Percentiles rank a stretch among this genome's conserved stretches.
Evolutionary conservation across 2,113 vertebrate species (phyloP).

Genomic region (Chelonoidis abingdonii): DNA sequence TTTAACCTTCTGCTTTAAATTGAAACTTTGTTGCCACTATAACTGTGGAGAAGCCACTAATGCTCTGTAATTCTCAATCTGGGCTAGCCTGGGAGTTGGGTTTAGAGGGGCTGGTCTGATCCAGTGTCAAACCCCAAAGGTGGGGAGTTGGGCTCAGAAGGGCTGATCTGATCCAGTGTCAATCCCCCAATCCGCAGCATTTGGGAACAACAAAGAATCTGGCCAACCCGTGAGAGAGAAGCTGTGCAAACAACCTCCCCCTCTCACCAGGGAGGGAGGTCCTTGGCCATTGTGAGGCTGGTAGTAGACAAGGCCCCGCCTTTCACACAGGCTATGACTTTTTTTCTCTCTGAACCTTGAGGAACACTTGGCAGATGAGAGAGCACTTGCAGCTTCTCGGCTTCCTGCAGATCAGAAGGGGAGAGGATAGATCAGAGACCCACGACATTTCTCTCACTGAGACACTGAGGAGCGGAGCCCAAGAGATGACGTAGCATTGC

Average conservation of each 20-base stretch:
- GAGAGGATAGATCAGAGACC: neutral
- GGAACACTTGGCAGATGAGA: neutral
- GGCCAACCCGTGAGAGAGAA: neutral
- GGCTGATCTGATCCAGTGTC: neutral
- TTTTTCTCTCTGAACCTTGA: neutral
- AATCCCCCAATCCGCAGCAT: neutral
- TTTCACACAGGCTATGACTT: neutral
- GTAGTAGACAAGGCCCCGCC: neutral
- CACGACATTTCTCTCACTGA: neutral
- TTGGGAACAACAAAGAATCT: neutral
- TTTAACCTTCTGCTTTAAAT: too few relatives aligned
- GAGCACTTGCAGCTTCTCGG: neutral
- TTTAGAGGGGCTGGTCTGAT: too few relatives aligned
- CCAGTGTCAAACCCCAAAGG: too few relatives aligned
- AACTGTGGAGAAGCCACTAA: neutral
- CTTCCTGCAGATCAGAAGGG: neutral
- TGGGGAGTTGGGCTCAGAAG: too few relatives aligned
- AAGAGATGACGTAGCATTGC: neutral
- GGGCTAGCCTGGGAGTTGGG: neutral
- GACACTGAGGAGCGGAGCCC: neutral
- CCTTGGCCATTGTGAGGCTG: neutral
- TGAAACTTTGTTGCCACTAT: neutral
- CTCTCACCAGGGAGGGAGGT: neutral
- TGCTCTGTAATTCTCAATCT: neutral
- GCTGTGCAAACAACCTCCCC: neutral